Evolutionary conservation across 2,888 invertebrate genomes (phyloP), one percentile per base, ranked within the genome.

Genomic region (Sinotaia quadrata): DNA sequence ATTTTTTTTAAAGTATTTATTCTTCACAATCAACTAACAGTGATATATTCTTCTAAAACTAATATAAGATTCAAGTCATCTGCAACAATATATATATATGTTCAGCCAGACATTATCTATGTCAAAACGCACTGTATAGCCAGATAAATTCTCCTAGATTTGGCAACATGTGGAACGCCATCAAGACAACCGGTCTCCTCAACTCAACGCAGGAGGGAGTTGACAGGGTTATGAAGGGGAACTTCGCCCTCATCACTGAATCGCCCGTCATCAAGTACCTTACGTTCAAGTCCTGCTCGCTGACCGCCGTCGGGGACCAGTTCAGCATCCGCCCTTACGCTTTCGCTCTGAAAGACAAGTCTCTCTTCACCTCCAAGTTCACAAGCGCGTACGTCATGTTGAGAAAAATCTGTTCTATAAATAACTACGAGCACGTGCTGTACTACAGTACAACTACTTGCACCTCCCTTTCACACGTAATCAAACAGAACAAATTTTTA

Each of bases 121-220:
- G n/a, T n/a, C n/a, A n/a, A n/a, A n/a, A n/a, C n/a, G n/a, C n/a
- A n/a, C n/a, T n/a, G n/a, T n/a, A n/a, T n/a, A n/a, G n/a, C n/a
- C n/a, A n/a, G n/a, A n/a, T n/a, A n/a, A n/a, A n/a, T n/a, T n/a
- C n/a, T n/a, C n/a, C n/a, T 5, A 72, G 68, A 66, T 96, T 94
- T 81, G 95, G 94, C 0, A 94, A 95, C 78, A 96, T 96, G 73
- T 89, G 95, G 12, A 89, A 94, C 24, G 93, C 95, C 18, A 96
- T 96, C 56, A 93, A 93, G 73, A 92, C 92, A 72, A 93, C 94
- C 1, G 92, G 92, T 27, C 93, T 95, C 0, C 93, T 96, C 0
- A 85, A 88, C 1, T 91, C 91, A 73, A 92, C 93, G 0, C 89
- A 90, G 18, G 93, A 93, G 68, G 96, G 95, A 0, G 93, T 95